These are phyloP conservation scores for Melikaiella ostensackeni DNA, from an alignment of 2,888 invertebrate species.

Conservation along the genomic window DNA sequence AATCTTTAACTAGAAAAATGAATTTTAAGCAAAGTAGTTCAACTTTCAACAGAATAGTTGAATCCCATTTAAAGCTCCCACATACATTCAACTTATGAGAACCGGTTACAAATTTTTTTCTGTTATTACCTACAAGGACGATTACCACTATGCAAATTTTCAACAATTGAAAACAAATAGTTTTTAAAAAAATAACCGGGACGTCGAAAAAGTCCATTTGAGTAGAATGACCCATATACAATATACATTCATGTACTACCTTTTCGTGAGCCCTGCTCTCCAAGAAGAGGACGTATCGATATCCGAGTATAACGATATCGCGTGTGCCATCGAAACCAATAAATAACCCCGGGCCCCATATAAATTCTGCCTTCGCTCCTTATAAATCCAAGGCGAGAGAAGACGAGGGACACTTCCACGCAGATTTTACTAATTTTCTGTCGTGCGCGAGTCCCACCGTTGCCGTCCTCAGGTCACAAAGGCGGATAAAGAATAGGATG, in stretches of 20 bases:
- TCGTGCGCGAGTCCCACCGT: conserved; percentile 60
- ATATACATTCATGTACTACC: conserved; percentile 54
- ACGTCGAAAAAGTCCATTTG: no score
- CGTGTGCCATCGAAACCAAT: conserved; percentile 75
- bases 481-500: conserved; percentile 60
- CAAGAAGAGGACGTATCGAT: conserved; percentile 69
- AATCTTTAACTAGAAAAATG: no score
- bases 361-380: conserved; percentile 75
- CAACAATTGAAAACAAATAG: no score
- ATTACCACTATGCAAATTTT: no score
- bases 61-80: no score
- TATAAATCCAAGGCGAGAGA: conserved; percentile 72
- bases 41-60: no score
- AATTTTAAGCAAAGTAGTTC: no score
- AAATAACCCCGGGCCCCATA: conserved; percentile 71
- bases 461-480: conserved; percentile 61
- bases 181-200: no score
- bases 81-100: no score
- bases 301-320: conserved; percentile 75
- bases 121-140: no score
- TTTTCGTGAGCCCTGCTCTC: conserved; percentile 56
- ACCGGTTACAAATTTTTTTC: no score
- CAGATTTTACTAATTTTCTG: conserved; percentile 76
- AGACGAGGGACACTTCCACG: conserved; percentile 72
- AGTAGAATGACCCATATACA: no score